Evolutionary conservation across 2,888 invertebrate genomes (phyloP), one percentile per base, ranked within the genome.

Genomic region (Cephus rjabovi): DNA sequence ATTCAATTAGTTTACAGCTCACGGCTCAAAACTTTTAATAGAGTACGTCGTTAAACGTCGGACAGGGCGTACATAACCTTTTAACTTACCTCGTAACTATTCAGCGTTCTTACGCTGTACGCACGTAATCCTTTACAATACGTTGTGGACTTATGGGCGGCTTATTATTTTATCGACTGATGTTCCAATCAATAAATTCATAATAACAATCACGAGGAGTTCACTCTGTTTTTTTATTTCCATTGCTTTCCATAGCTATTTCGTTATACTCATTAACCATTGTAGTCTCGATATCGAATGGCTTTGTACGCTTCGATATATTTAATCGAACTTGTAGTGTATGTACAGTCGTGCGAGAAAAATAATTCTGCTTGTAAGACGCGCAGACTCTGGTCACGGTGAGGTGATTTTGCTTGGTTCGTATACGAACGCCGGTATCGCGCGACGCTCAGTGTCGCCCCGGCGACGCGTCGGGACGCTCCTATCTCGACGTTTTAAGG

Each of bases 361-460:
- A 71, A 56, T 56, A 56, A 56, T 56, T 15, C 56, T 23, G 15
- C 15, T 56, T 15, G 31, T 71, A 71, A 71, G 31, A 15, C 71
- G 71, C 71, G 71, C 71, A 71, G 71, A 34, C 71, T 71, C 71
- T 71, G 71, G 31, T 12, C 31, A 31, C 11, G 12, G 30, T 12
- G 31, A 23, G 71, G 71, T 34, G 31, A 71, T 9, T 71, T 34
- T 34, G 31, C 71, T 31, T 33, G 31, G 71, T 9, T 56, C 31
- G 33, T 12, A 56, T 35, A 68, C 33, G 69, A 56, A 30, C 75
- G 71, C 70, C 75, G 69, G 34, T 40, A 71, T 31, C 77, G 79
- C 80, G 79, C 79, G 81, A 76, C 79, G 80, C 77, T 84, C 86
- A 87, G 87, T 87, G 81, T 82, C 84, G 85, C 80, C 78, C 81